A percentile compares a stretch with the other conserved stretches of the same genome.
These are phyloP conservation scores for Perizoma flavofasciatum DNA, from an alignment of 2,888 invertebrate species.

Conservation along the genomic window DNA sequence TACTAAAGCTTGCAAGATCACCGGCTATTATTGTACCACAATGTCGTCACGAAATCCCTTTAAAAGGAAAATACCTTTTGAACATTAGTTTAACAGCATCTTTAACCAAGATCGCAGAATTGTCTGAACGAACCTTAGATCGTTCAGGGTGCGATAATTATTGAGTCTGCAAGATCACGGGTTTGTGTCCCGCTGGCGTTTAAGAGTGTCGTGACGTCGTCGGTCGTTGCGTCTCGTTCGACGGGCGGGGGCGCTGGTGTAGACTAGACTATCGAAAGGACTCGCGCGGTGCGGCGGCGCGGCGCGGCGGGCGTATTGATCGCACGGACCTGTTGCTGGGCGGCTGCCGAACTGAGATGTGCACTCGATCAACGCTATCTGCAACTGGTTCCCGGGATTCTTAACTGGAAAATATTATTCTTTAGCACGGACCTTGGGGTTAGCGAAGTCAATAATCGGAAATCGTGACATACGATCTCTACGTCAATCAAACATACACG, in stretches of 20 bases:
- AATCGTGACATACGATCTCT: no score
- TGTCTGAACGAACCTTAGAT: background rate
- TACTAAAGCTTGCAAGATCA: no score
- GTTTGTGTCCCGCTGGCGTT: slow-evolving; percentile 32
- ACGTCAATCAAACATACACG: no score
- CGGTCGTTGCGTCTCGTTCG: slow-evolving; percentile 36
- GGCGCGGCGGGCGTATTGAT: slow-evolving; percentile 69
- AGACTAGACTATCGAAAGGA: slow-evolving; percentile 57
- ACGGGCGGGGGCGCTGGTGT: slow-evolving; percentile 43
- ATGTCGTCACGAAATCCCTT: background rate
- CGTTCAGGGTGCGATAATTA: slow-evolving; percentile 12
- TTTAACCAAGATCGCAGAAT: no score
- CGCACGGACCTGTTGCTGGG: slow-evolving; percentile 80
- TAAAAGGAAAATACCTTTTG: no score
- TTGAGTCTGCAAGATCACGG: slow-evolving; percentile 14
- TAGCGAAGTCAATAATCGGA: background rate
- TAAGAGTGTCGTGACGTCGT: slow-evolving; percentile 43
- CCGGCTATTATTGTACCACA: no score
- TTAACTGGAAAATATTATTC: slow-evolving; percentile 19
- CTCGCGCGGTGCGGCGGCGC: slow-evolving; percentile 67
- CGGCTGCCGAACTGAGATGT: slow-evolving; percentile 58
- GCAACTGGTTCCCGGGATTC: slow-evolving; percentile 42
- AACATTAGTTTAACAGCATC: no score
- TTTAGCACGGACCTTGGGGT: slow-evolving; percentile 4
- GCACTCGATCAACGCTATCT: slow-evolving; percentile 49